Evolutionary conservation across 2,888 invertebrate genomes (phyloP).

Genomic region (Diplolepis rosae): DNA sequence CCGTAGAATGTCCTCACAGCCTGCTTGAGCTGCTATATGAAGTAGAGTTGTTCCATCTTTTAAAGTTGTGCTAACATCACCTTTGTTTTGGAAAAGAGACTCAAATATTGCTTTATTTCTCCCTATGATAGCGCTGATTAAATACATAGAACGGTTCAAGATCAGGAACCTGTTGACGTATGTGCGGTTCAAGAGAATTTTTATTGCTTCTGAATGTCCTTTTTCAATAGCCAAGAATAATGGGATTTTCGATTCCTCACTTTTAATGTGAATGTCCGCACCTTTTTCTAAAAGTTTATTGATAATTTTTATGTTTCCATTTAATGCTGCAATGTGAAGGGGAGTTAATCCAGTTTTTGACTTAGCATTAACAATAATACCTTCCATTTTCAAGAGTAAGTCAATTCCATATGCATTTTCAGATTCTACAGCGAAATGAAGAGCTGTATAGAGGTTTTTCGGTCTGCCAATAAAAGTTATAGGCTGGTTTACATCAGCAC

Average conservation of each 20-base stretch:
- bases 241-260: neutral
- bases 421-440: neutral
- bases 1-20: neutral
- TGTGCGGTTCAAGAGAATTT: neutral
- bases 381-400: neutral
- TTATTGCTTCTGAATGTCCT: neutral
- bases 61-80: neutral
- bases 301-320: neutral
- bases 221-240: neutral
- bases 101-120: neutral
- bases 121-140: too few species aligned
- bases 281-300: neutral
- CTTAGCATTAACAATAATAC: neutral
- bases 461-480: too few species aligned
- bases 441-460: too few species aligned
- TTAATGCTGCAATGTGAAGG: neutral
- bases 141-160: neutral
- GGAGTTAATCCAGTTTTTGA: neutral
- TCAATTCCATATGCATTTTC: neutral
- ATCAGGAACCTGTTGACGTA: too few species aligned
- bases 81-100: neutral
- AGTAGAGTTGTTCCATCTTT: neutral
- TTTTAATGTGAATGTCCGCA: neutral
- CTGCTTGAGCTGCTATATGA: neutral
- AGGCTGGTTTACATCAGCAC: too few species aligned